Evolutionary conservation across 2,797 vertebrate species (phyloP).

Genomic region (Danio tinwini): DNA sequence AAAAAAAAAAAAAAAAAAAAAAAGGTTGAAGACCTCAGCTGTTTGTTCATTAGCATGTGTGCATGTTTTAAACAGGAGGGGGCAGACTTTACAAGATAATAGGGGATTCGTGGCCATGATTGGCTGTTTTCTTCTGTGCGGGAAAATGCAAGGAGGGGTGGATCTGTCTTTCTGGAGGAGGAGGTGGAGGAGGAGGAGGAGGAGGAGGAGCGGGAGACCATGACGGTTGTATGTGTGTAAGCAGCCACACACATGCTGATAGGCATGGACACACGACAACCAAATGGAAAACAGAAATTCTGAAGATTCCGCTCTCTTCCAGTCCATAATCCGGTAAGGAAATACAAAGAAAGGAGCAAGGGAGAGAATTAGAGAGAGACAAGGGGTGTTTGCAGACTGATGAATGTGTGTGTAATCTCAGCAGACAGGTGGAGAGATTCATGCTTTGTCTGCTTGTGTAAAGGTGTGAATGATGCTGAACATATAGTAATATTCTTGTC

Average conservation of each 20-base stretch:
- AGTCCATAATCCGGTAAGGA: conserved; percentile 46
- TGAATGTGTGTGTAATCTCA: conserved; percentile 1
- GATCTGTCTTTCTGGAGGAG: conserved; percentile 35
- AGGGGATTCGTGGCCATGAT: conserved; percentile 35
- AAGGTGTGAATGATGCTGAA: conserved; percentile 2
- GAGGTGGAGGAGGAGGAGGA: neutral
- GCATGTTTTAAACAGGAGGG: conserved; percentile 28
- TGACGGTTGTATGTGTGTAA: conserved; percentile 15
- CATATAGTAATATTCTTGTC: neutral
- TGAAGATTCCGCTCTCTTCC: conserved; percentile 26
- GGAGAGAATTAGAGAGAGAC: neutral
- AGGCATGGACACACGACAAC: conserved; percentile 31
- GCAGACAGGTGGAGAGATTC: conserved; percentile 12
- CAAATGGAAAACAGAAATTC: conserved; percentile 24
- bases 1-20: neutral
- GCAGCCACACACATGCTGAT: conserved; percentile 7
- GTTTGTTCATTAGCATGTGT: neutral
- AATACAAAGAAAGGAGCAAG: neutral
- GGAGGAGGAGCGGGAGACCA: conserved; percentile 5
- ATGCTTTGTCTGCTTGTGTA: conserved; percentile 9
- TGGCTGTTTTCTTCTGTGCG: conserved; percentile 39
- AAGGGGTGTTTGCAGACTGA: conserved; percentile 5
- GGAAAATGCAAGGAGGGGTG: conserved; percentile 38
- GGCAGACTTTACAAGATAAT: conserved; percentile 37
- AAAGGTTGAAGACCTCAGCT: neutral